Evolutionary conservation across 2,888 invertebrate species (phyloP).

Genomic region (Platycheirus albimanus): DNA sequence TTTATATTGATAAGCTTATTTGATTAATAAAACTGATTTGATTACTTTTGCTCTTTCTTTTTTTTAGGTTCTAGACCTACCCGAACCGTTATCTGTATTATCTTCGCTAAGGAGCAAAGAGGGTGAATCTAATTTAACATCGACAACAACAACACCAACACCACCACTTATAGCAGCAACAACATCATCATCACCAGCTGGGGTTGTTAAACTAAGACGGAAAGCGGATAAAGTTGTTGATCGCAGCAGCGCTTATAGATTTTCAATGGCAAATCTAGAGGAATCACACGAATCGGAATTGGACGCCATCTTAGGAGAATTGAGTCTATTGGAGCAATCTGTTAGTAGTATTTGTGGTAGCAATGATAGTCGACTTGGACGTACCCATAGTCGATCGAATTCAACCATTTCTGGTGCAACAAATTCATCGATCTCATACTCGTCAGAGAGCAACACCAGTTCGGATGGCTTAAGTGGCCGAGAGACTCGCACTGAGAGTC

Average conservation of each 20-base stretch:
- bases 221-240: conserved; percentile 64
- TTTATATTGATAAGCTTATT: conserved; percentile 49
- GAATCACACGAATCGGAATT: conserved; percentile 98
- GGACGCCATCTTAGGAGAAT: conserved; percentile 97
- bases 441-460: conserved; percentile 80
- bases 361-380: conserved; percentile 77
- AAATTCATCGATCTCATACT: conserved; percentile 80
- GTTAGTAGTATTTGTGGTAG: conserved; percentile 80
- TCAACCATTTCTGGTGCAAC: conserved; percentile 82
- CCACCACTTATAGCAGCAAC: conserved; percentile 15
- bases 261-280: conserved; percentile 97
- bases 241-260: conserved; percentile 85
- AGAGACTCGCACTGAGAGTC: conserved; percentile 92
- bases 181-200: conserved; percentile 57
- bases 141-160: conserved; percentile 7
- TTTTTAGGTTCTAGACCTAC: conserved; percentile 68
- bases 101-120: conserved; percentile 65
- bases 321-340: conserved; percentile 93
- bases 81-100: conserved; percentile 72
- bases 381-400: conserved; percentile 80
- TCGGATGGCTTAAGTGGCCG: conserved; percentile 77
- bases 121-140: conserved; percentile 49
- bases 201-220: conserved; percentile 67
- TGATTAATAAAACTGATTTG: conserved; percentile 35
- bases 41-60: conserved; percentile 18